phyloP scores from a whole-genome alignment of 2,797 vertebrate species.

The Sebastes diploproa region DNA sequence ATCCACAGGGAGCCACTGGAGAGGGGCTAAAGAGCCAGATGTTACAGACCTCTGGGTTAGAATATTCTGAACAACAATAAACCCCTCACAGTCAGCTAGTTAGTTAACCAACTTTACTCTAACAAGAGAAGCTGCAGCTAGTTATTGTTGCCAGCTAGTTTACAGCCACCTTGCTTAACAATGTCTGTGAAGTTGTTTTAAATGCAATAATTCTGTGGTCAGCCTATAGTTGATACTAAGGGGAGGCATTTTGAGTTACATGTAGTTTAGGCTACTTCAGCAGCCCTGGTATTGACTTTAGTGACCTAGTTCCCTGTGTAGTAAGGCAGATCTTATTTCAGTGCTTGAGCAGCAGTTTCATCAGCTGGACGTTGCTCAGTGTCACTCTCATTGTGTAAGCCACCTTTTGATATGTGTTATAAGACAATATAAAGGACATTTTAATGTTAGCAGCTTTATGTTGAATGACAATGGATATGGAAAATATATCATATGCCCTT shows the following conservation, averaged over 20 bases:
- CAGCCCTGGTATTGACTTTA: not conserved
- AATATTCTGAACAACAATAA: slow-evolving; percentile 30
- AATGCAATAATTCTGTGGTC: not conserved
- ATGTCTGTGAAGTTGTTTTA: not conserved
- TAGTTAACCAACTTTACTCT: not conserved
- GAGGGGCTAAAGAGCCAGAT: too few relatives aligned
- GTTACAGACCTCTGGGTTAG: not conserved
- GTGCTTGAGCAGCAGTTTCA: slow-evolving; percentile 38
- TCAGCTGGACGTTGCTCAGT: slow-evolving; percentile 28
- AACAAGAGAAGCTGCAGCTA: not conserved
- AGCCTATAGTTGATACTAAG: fast-evolving
- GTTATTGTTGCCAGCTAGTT: not conserved
- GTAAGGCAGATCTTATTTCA: slow-evolving; percentile 19
- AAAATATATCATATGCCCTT: not conserved
- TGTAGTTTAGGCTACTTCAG: not conserved
- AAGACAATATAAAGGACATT: not conserved
- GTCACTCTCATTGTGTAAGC: slow-evolving; percentile 23
- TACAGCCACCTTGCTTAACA: not conserved
- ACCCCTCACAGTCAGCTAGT: not conserved
- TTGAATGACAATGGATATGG: not conserved
- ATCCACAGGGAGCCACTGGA: too few relatives aligned
- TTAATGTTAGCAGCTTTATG: not conserved
- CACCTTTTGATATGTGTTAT: not conserved
- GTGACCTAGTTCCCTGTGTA: not conserved
- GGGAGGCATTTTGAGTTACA: not conserved